Conservation (phyloP, 2,888 invertebrate species). For the Patella caerulea region DNA sequence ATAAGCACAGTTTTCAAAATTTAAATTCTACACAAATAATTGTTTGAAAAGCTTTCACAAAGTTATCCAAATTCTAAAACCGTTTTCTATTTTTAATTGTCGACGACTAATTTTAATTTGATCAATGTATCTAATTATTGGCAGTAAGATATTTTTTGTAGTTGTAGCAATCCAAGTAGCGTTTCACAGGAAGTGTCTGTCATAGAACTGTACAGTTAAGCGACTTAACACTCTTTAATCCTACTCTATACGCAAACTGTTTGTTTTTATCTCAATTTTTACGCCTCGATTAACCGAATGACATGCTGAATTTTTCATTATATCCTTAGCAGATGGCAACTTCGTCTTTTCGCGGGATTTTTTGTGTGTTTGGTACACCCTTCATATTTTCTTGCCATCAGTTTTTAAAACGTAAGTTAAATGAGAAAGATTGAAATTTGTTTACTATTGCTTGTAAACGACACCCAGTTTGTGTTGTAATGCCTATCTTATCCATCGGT, state of each 20-base stretch:
- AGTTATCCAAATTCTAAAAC: too few species aligned
- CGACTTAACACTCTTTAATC: neutral
- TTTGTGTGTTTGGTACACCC: neutral
- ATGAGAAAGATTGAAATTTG: neutral
- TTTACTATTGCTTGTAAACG: neutral
- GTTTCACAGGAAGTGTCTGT: conserved; percentile 5
- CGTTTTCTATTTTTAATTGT: too few species aligned
- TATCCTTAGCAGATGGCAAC: neutral
- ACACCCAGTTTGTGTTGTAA: conserved; percentile 2
- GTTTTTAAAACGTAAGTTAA: neutral
- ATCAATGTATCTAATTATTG: too few species aligned
- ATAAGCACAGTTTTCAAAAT: too few species aligned
- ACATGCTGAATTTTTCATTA: neutral
- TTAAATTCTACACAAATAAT: too few species aligned
- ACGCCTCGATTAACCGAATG: neutral
- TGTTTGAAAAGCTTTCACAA: too few species aligned
- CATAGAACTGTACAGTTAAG: neutral
- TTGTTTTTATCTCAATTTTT: neutral
- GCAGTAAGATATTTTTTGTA: too few species aligned
- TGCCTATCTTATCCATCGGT: neutral
- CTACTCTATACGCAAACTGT: neutral
- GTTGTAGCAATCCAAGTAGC: too few species aligned
- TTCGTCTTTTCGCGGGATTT: neutral
- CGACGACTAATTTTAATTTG: too few species aligned
- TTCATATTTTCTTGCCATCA: neutral